Evolutionary conservation across 2,113 vertebrate genomes (phyloP), one percentile per base, ranked within the genome.

Genomic region (Lynx canadensis): DNA sequence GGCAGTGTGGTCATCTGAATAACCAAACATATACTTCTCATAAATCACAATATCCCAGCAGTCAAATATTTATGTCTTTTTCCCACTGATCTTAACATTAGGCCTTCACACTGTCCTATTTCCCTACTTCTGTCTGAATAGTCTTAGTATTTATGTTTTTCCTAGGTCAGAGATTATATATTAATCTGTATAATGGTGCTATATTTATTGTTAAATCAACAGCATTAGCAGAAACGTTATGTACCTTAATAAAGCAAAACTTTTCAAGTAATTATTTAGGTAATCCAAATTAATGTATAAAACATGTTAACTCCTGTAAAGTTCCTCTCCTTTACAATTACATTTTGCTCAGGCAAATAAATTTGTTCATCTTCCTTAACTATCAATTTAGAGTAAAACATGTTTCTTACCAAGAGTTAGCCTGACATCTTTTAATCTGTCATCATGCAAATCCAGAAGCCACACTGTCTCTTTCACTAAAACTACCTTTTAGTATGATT

Each of bases 321-420:
- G 55, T 50, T 93, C 25, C 48, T 63, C 90, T 94, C 29, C 73
- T 87, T 94, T 60, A 60, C 41, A 89, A 69, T 25, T 66, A 66
- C 19, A 18, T 68, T 36, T 74, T 69, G 33, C 19, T 73, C 82
- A 25, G 38, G 36, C 52, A 94, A 88, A 79, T 50, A 93, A 88
- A 91, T 63, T 55, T 86, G 86, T 55, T 86, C 19, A 48, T 69
- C n/a, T 96, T 95, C 65, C 57, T n/a, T 85, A 97, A 84, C n/a
- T 48, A 69, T 31, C 57, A 95, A 65, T 38, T 81, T 66, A 93
- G 6, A 96, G 63, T 66, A 41, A 90, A 92, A 91, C 7, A 52
- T 41, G 8, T 81, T 92, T 96, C 60, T 57, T 78, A 69, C 27
- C 29, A 65, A 78, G 21, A 91, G 10, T 2, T 76, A 36, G 69